phyloP scores from a whole-genome alignment of 1,140 invertebrate genomes.

The Atta texana region DNA sequence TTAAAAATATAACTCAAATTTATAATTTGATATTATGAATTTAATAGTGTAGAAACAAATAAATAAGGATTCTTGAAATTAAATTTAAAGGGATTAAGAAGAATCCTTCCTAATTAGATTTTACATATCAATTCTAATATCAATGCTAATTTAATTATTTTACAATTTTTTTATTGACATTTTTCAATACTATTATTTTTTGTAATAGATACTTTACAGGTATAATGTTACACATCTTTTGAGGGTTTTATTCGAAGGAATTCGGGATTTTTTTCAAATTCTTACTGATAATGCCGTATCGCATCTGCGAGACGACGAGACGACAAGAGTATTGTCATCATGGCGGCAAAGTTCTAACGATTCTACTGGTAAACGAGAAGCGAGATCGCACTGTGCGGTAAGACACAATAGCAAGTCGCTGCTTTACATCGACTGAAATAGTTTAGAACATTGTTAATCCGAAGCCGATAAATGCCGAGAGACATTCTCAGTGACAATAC shows the following conservation, averaged over 20 bases:
- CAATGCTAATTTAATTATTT: not conserved
- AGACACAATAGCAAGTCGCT: constrained; percentile 70
- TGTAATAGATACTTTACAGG: not conserved
- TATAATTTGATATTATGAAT: no score
- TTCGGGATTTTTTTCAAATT: not conserved
- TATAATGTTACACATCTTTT: not conserved
- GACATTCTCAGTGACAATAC: constrained; percentile 62
- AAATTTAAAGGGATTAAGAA: no score
- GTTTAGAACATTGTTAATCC: constrained; percentile 76
- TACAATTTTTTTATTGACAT: not conserved
- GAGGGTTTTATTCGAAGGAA: not conserved
- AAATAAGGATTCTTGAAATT: no score
- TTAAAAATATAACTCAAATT: no score
- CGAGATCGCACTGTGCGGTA: constrained; percentile 49
- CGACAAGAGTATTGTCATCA: constrained; percentile 18
- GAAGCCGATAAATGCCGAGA: constrained; percentile 63
- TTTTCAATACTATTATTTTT: not conserved
- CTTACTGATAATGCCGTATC: constrained; percentile 22
- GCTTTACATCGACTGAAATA: constrained; percentile 67
- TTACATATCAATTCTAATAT: not conserved
- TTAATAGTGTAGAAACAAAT: no score
- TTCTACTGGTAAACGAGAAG: constrained; percentile 34
- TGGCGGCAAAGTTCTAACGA: constrained; percentile 60
- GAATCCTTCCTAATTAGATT: constrained; percentile 1
- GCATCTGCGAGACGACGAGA: not conserved